Percentiles rank a stretch among this genome's conserved stretches.
Conservation (phyloP, 1,140 invertebrate genomes). For the Pinna nobilis region DNA sequence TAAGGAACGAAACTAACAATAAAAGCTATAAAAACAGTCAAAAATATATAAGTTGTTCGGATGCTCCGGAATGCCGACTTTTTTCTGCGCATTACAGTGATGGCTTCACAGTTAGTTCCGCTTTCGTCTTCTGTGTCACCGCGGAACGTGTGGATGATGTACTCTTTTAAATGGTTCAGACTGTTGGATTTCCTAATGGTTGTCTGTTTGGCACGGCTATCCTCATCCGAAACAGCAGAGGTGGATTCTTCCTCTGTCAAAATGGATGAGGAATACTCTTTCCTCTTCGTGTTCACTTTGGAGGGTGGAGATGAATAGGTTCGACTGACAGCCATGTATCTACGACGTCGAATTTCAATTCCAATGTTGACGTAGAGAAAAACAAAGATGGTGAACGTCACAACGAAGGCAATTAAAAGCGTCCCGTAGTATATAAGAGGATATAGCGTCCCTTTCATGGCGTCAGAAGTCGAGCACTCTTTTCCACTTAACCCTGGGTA, state of each 20-base stretch:
- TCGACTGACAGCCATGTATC: slow-evolving; percentile 40
- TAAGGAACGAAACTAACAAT: slow-evolving; percentile 54
- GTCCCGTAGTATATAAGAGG: slow-evolving; percentile 51
- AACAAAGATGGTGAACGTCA: slow-evolving; percentile 45
- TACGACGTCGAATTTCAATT: slow-evolving; percentile 46
- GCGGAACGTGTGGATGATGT: slow-evolving; percentile 14
- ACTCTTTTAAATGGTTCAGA: slow-evolving; percentile 5
- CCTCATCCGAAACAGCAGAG: slow-evolving; percentile 21
- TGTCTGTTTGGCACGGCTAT: slow-evolving; percentile 16
- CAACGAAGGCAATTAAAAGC: slow-evolving; percentile 47
- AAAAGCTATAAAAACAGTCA: slow-evolving; percentile 53
- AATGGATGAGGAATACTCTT: slow-evolving; percentile 13
- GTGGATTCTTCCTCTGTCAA: slow-evolving; percentile 30
- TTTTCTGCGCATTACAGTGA: neutral
- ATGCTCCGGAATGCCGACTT: slow-evolving; percentile 31
- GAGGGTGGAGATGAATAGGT: slow-evolving; percentile 2
- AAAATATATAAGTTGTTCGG: slow-evolving; percentile 52
- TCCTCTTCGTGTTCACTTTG: neutral
- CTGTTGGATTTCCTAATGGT: neutral
- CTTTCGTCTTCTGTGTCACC: neutral
- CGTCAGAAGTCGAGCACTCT: slow-evolving; percentile 54
- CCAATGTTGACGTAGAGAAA: slow-evolving; percentile 53
- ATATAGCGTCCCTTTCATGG: slow-evolving; percentile 32
- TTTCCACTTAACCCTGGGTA: slow-evolving; percentile 36
- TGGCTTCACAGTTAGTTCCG: neutral